phyloP scores from a whole-genome alignment of 2,888 invertebrate genomes.

The Orchesella flavescens region DNA sequence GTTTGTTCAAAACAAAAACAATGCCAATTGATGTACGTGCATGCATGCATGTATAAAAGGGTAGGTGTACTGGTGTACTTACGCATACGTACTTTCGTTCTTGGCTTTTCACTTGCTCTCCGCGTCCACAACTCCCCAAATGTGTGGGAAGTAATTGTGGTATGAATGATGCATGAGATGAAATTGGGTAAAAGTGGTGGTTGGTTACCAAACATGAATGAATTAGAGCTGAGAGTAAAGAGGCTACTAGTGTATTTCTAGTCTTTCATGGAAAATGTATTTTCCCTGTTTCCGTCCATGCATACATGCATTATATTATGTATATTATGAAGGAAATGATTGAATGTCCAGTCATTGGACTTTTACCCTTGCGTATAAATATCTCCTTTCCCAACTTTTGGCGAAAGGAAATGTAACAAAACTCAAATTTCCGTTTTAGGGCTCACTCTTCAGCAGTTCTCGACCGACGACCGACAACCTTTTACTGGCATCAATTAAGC shows the following conservation, averaged over 20 bases:
- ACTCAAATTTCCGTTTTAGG: not conserved
- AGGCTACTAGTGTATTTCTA: not conserved
- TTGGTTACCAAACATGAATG: not conserved
- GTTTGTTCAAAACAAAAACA: too few species aligned
- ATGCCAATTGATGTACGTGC: not conserved
- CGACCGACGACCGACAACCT: not conserved
- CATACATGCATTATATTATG: too few species aligned
- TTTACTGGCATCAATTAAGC: slow-evolving; percentile 12
- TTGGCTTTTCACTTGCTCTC: not conserved
- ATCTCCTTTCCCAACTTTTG: too few species aligned
- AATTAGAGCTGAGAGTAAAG: not conserved
- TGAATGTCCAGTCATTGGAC: not conserved
- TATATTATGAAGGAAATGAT: not conserved
- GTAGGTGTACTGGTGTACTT: too few species aligned
- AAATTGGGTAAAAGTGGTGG: slow-evolving; percentile 25
- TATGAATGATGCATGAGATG: slow-evolving; percentile 33
- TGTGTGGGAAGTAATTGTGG: not conserved
- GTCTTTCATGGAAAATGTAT: slow-evolving; percentile 6
- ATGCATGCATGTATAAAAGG: not conserved
- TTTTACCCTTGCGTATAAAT: too few species aligned
- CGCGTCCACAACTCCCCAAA: not conserved
- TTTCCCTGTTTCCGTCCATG: slow-evolving; percentile 1
- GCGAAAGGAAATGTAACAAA: not conserved
- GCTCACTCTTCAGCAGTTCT: not conserved
- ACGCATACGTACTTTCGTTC: too few species aligned